phyloP scores from a whole-genome alignment of 2,797 vertebrate species.

The Rhynchotus rufescens region DNA sequence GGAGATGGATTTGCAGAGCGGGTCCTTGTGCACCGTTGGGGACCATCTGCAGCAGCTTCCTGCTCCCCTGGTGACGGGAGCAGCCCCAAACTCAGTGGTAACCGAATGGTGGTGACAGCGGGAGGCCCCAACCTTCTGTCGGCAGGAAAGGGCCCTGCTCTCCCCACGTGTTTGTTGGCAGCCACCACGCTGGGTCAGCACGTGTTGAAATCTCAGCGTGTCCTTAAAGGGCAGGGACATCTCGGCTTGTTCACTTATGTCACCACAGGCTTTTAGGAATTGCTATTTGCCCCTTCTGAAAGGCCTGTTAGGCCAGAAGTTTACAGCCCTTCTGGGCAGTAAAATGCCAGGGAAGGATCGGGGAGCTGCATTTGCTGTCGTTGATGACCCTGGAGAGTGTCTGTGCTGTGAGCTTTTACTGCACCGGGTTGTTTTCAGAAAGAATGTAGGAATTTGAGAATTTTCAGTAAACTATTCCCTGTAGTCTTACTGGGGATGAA shows the following conservation, averaged over 20 bases:
- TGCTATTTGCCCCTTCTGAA: background rate
- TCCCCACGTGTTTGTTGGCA: background rate
- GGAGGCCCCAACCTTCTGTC: rapidly evolving
- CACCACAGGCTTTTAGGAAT: background rate
- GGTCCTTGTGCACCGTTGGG: background rate
- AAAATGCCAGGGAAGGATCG: background rate
- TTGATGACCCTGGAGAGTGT: background rate
- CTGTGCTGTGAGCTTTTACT: background rate
- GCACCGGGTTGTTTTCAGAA: background rate
- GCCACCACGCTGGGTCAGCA: rapidly evolving
- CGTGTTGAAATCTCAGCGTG: background rate
- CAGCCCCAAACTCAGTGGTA: background rate
- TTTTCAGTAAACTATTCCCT: background rate
- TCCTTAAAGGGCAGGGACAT: background rate
- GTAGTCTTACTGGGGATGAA: background rate
- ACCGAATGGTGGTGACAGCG: background rate
- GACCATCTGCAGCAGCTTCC: background rate
- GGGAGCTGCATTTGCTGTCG: background rate
- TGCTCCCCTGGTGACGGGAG: background rate
- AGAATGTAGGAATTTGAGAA: background rate
- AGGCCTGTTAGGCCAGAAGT: background rate
- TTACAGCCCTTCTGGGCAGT: background rate
- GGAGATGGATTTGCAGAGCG: rapidly evolving
- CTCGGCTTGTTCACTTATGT: background rate
- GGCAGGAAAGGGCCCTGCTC: background rate